These are phyloP conservation scores for Tachystola acroxantha DNA, from an alignment of 2,888 invertebrate species.

Conservation along the genomic window DNA sequence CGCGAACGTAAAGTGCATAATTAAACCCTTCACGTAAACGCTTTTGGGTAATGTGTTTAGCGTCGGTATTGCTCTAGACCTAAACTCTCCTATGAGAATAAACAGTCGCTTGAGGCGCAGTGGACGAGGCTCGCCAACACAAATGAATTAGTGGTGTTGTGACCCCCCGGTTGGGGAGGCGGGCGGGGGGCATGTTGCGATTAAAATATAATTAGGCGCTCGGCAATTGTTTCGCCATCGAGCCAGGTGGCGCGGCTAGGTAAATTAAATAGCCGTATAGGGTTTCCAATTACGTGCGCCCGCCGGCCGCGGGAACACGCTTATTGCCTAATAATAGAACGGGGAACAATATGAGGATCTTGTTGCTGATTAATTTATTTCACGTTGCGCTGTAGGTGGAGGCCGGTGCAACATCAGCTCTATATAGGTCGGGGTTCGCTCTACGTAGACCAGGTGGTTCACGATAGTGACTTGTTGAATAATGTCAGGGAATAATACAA, in stretches of 20 bases:
- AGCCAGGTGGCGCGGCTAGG: constrained; percentile 70
- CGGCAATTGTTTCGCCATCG: constrained; percentile 75
- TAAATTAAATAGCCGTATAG: constrained; percentile 73
- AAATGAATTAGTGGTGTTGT: constrained; percentile 69
- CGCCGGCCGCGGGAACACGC: constrained; percentile 53
- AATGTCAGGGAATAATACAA: no score
- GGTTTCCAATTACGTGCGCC: constrained; percentile 64
- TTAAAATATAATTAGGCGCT: constrained; percentile 77
- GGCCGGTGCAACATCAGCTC: no score
- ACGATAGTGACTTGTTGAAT: no score
- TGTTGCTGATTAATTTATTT: constrained; percentile 60
- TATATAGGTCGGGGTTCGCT: no score
- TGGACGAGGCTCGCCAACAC: constrained; percentile 57
- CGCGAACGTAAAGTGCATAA: constrained; percentile 66
- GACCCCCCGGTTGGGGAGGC: constrained; percentile 21
- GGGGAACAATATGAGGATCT: constrained; percentile 53
- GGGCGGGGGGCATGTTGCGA: constrained; percentile 57
- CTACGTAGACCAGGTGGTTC: no score
- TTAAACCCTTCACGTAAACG: constrained; percentile 72
- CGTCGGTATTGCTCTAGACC: constrained; percentile 70
- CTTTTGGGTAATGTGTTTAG: constrained; percentile 71
- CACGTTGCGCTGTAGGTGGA: constrained; percentile 10
- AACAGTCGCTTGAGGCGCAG: constrained; percentile 55
- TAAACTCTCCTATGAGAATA: constrained; percentile 76
- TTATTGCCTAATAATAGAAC: constrained; percentile 70